Percentiles rank a stretch among this genome's conserved stretches.
Conservation (phyloP, 2,113 vertebrate genomes). For the Cynoglossus semilaevis region DNA sequence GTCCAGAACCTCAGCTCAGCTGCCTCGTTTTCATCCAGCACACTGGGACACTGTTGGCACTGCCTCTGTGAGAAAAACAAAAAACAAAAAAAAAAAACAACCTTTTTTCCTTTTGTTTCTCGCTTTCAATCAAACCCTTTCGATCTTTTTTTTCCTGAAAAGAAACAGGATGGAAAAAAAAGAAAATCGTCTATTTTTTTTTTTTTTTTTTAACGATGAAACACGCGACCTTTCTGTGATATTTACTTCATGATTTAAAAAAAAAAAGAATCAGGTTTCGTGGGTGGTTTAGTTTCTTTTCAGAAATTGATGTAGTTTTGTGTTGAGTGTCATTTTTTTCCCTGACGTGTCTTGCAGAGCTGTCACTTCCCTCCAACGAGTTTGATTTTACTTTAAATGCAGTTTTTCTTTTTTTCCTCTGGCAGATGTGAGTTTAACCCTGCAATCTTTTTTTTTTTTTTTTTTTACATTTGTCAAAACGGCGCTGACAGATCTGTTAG, state of each 20-base stretch:
- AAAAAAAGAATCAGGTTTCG: not conserved
- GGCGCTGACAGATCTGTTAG: slow-evolving; percentile 19
- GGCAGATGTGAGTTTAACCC: not conserved
- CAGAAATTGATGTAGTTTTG: not conserved
- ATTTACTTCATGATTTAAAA: too few relatives aligned
- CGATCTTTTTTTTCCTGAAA: slow-evolving; percentile 3
- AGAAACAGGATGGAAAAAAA: not conserved
- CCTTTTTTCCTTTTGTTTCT: not conserved
- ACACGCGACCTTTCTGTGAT: slow-evolving; percentile 3
- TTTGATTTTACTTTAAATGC: not conserved
- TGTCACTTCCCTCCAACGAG: slow-evolving; percentile 7
- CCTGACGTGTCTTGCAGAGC: slow-evolving; percentile 2
- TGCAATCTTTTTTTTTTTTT: not conserved
- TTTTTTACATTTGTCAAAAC: slow-evolving; percentile 18
- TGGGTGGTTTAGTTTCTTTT: not conserved
- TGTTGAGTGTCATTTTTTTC: not conserved
- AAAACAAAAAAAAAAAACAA: slow-evolving; percentile 25
- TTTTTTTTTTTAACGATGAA: not conserved
- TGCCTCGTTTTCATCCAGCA: slow-evolving; percentile 41
- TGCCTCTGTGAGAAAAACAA: slow-evolving; percentile 60
- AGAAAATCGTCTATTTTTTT: not conserved
- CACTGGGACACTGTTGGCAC: slow-evolving; percentile 37
- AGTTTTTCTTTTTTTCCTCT: not conserved
- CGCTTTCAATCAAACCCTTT: not conserved
- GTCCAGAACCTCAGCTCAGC: slow-evolving; percentile 51